Conservation (phyloP, 2,113 vertebrate genomes). For the Pelodiscus sinensis region DNA sequence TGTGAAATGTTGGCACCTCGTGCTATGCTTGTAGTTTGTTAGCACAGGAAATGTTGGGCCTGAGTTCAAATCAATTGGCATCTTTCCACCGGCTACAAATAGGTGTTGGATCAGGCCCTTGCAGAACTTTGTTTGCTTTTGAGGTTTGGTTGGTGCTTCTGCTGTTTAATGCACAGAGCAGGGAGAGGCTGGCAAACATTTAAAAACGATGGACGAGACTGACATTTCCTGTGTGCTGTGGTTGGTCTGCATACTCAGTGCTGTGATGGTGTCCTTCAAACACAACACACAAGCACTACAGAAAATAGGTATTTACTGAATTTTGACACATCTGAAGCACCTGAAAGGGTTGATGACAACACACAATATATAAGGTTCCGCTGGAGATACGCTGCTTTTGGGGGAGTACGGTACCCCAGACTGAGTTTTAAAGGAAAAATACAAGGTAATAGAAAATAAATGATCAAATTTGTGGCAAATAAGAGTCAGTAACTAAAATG, state of each 20-base stretch:
- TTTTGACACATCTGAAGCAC: accelerated
- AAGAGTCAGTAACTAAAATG: neutral
- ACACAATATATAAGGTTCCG: too few relatives aligned
- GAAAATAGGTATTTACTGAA: neutral
- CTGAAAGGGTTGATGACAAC: neutral
- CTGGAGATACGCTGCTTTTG: accelerated
- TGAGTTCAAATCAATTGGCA: neutral
- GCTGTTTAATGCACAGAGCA: neutral
- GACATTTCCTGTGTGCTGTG: neutral
- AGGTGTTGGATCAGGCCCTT: neutral
- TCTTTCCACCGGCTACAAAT: neutral
- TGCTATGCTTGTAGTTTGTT: neutral
- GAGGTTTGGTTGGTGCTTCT: accelerated
- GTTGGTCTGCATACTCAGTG: neutral
- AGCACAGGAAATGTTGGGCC: neutral
- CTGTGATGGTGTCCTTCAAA: accelerated
- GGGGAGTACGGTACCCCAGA: neutral
- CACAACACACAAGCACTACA: neutral
- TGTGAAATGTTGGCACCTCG: accelerated
- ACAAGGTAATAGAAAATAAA: neutral
- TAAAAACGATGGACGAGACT: neutral
- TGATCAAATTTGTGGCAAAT: neutral
- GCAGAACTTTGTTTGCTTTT: neutral
- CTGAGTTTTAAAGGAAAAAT: neutral
- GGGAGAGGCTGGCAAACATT: neutral